Base-by-base conservation (phyloP, 2,113 vertebrate species). In the Vimba vimba region DNA sequence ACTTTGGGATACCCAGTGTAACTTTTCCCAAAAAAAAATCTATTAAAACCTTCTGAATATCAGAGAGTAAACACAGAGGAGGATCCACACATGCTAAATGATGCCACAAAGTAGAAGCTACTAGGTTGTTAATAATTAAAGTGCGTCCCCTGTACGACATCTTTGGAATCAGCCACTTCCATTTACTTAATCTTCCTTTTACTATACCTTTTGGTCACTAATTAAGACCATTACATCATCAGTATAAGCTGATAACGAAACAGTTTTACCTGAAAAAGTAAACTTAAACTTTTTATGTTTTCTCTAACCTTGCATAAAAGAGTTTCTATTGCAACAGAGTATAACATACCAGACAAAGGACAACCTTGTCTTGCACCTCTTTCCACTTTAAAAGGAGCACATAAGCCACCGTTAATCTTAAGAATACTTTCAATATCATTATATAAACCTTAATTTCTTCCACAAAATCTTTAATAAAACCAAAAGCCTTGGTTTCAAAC, bases 341-440 rank as follows among this genome's bases (percentile, higher is more conserved):
- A 82, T 5, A 88, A 52, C 69, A 88, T 82, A 2, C 5, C 60
- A 25, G 59, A 84, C 36, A 84, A 13, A 0, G 57, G 9, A 59
- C 77, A 88, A 5, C 83, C 73, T 43, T 88, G 78, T 30, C 84
- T n/a, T 8, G 86, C 45, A 6, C 79, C 84, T 27, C 71, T 76
- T 8, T 17, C 2, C 30, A 79, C 47, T 23, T 33, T 36, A 36
- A 36, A 36, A 36, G 33, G 33, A 36, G 33, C 33, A 36, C 33
- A 36, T 36, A 45, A 45, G 47, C 87, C 64, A 84, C 64, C 75
- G 59, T 71, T 88, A 17, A 82, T 17, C 30, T 84, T 88, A 7
- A 80, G 13, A 50, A 86, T 39, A 79, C 64, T 86, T 55, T 84
- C 30, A 83, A 79, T 79, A 39, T 84, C 74, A 50, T 66, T 17